Conservation (phyloP, 53 echinoderm and acorn worm genomes). For the Zoroaster sp. region DNA sequence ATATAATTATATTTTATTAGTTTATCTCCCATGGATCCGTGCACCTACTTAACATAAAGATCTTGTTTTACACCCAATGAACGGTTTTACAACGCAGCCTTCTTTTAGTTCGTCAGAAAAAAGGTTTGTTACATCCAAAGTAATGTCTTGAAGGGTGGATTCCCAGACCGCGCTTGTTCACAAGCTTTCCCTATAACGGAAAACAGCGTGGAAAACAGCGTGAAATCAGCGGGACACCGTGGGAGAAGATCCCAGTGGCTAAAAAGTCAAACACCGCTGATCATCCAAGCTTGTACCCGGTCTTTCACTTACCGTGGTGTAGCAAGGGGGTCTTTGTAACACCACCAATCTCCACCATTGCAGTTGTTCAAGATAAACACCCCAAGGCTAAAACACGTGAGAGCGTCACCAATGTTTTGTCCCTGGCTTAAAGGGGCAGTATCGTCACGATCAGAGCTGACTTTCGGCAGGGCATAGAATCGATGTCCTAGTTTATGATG, state of each 20-base stretch:
- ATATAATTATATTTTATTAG: too few species aligned
- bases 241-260: conserved; percentile 1
- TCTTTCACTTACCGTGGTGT: not conserved
- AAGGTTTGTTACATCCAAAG: conserved; percentile 6
- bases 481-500: too few species aligned
- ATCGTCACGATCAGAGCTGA: too few species aligned
- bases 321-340: not conserved
- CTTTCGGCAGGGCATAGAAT: too few species aligned
- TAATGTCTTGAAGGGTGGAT: conserved; percentile 15
- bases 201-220: conserved; percentile 1
- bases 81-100: not conserved
- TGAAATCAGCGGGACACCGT: not conserved
- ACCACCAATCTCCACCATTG: not conserved
- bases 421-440: too few species aligned
- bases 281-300: not conserved
- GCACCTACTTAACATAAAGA: not conserved
- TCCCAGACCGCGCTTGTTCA: conserved; percentile 20
- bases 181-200: not conserved
- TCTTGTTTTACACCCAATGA: not conserved
- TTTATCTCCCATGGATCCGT: too few species aligned
- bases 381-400: conserved; percentile 25
- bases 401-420: conserved; percentile 25
- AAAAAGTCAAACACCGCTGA: conserved; percentile 27
- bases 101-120: not conserved
- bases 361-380: not conserved